Percentiles rank a stretch among this genome's conserved stretches.
Conservation (phyloP, 2,797 vertebrate species). For the Moxostoma hubbsi region DNA sequence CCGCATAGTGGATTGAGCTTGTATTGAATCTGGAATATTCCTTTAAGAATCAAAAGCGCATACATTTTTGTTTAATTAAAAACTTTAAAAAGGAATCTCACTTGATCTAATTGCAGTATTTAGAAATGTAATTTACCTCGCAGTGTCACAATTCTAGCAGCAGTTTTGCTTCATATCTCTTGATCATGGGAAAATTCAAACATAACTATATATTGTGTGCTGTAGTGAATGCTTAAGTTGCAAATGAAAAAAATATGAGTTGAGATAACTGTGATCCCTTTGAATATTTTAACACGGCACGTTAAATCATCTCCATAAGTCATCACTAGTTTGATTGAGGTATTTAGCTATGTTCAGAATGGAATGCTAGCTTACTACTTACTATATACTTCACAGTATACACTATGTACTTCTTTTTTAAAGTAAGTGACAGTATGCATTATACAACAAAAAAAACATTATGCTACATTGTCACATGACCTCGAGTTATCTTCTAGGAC, state of each 20-base stretch:
- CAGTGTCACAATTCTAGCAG: conserved; percentile 18
- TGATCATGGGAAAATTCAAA: conserved; percentile 14
- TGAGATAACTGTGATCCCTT: not conserved
- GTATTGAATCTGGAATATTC: not conserved
- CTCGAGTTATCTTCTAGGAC: too few species aligned
- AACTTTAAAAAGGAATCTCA: not conserved
- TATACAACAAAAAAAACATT: too few species aligned
- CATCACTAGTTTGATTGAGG: conserved; percentile 21
- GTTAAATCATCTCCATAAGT: conserved; percentile 13
- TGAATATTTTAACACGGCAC: not conserved
- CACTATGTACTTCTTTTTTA: too few species aligned
- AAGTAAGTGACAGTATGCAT: too few species aligned
- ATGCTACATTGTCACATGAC: too few species aligned
- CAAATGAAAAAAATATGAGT: not conserved
- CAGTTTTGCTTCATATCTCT: conserved; percentile 29
- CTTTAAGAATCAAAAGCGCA: conserved; percentile 4
- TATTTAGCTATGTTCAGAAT: too few species aligned
- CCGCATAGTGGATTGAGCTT: too few species aligned
- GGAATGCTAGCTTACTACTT: too few species aligned
- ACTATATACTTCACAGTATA: too few species aligned
- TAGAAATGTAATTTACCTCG: conserved; percentile 8
- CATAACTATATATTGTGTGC: not conserved
- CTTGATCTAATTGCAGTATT: not conserved
- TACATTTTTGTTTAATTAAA: not conserved
- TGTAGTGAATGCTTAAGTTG: not conserved